Evolutionary conservation across 1,140 invertebrate genomes (phyloP), one percentile per base, ranked within the genome.

Genomic region (Drosophila equinoxialis): DNA sequence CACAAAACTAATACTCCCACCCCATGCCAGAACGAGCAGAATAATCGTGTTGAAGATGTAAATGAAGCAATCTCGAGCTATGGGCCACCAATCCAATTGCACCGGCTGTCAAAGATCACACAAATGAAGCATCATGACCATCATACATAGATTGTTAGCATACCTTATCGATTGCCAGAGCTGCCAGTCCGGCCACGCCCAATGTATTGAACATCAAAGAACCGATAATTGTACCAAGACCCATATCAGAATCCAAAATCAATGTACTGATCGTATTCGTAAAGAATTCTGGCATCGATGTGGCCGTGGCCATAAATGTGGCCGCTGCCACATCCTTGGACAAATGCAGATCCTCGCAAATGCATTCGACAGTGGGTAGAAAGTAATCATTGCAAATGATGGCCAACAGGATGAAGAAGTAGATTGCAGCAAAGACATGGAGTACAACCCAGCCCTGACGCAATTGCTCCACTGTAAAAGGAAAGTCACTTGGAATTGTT

Each of bases 301-400:
- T 98, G 1, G 97, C 97, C 0, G 97, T 96, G 0, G 97, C 96
- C 95, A 98, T 97, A 83, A 98, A 98, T 0, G 97, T 98, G 0
- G 97, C 97, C 0, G 97, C 97, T 0, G 97, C 97, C 7, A 98
- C 96, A 91, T 98, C 97, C 84, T 94, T 93, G 10, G 95, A 95
- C 90, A 96, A 94, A 69, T 95, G 94, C 20, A 96, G 90, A 65
- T 94, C 94, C 33, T 95, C 94, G 85, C 96, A 97, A 73, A 98
- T 96, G 71, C 95, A 94, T 90, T 97, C 96, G 1, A 98, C 94
- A 1, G 96, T 95, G 0, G 97, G 96, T 13, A 98, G 93, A 77
- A 98, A 96, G 81, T 97, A 98, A 81, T 97, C 96, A 84, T 98
- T 97, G 91, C 97, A 98, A 1, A 98, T 95, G 33, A 97, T 94